phyloP scores from a whole-genome alignment of 1,140 invertebrate genomes.

The Rhagoletis zephyria region DNA sequence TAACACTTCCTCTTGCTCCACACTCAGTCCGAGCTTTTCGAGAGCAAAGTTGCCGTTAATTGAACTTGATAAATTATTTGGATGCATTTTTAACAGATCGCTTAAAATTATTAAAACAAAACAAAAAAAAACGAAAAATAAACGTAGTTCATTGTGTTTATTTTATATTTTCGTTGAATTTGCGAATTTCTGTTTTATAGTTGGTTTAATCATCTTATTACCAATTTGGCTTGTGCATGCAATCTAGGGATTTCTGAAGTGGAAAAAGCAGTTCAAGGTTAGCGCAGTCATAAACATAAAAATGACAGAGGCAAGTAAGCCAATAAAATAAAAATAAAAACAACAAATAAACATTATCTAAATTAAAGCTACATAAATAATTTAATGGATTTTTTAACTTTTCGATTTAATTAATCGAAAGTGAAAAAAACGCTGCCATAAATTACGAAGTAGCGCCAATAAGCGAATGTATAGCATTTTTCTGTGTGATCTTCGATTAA shows the following conservation, averaged over 20 bases:
- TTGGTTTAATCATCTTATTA: neutral
- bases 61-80: neutral
- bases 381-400: neutral
- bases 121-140: neutral
- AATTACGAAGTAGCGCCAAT: neutral
- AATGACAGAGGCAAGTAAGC: neutral
- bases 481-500: neutral
- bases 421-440: neutral
- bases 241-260: too few relatives aligned
- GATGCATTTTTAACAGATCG: neutral
- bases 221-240: neutral
- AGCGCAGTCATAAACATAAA: neutral
- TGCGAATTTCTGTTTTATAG: neutral
- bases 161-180: neutral
- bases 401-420: neutral
- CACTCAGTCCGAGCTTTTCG: too few relatives aligned
- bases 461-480: neutral
- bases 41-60: neutral
- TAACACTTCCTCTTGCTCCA: too few relatives aligned
- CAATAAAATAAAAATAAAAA: neutral
- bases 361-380: too few relatives aligned
- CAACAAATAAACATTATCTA: too few relatives aligned
- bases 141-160: neutral
- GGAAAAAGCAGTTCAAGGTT: conserved; percentile 18
- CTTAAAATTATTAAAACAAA: neutral